Percentiles rank a stretch among this genome's conserved stretches.
phyloP scores from a whole-genome alignment of 2,113 vertebrate genomes.

The Verasper variegatus region DNA sequence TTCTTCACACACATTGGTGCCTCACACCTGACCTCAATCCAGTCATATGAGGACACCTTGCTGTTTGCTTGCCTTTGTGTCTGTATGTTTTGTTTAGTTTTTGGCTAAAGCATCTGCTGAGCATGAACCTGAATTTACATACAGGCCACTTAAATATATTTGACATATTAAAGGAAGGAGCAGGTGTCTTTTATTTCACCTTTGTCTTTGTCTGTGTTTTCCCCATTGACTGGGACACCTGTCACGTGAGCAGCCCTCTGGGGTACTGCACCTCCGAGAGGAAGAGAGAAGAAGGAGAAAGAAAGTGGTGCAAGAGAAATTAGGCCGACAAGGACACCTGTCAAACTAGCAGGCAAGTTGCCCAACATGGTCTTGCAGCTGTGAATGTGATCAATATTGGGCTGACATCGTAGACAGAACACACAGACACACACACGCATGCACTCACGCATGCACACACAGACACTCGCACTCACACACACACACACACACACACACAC shows the following conservation, averaged over 20 bases:
- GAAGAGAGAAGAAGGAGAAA: slow-evolving; percentile 53
- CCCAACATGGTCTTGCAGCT: slow-evolving; percentile 46
- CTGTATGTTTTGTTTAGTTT: not conserved
- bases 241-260: slow-evolving; percentile 61
- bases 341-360: slow-evolving; percentile 67
- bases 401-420: slow-evolving; percentile 35
- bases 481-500: not conserved
- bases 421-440: not conserved
- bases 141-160: not conserved
- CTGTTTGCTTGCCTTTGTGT: slow-evolving; percentile 4
- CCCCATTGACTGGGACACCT: slow-evolving; percentile 54
- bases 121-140: not conserved
- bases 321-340: slow-evolving; percentile 75
- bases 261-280: slow-evolving; percentile 39
- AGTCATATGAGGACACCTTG: slow-evolving; percentile 28
- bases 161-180: slow-evolving; percentile 40
- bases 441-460: too few relatives aligned
- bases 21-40: slow-evolving; percentile 42
- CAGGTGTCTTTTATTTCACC: slow-evolving; percentile 57
- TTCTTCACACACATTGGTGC: slow-evolving; percentile 8
- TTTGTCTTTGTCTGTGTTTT: slow-evolving; percentile 44
- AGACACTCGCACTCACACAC: too few relatives aligned
- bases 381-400: slow-evolving; percentile 71
- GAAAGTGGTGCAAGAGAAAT: slow-evolving; percentile 46
- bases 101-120: slow-evolving; percentile 1